Evolutionary conservation across 2,797 vertebrate genomes (phyloP).

Genomic region (Sebastes ruberrimus): DNA sequence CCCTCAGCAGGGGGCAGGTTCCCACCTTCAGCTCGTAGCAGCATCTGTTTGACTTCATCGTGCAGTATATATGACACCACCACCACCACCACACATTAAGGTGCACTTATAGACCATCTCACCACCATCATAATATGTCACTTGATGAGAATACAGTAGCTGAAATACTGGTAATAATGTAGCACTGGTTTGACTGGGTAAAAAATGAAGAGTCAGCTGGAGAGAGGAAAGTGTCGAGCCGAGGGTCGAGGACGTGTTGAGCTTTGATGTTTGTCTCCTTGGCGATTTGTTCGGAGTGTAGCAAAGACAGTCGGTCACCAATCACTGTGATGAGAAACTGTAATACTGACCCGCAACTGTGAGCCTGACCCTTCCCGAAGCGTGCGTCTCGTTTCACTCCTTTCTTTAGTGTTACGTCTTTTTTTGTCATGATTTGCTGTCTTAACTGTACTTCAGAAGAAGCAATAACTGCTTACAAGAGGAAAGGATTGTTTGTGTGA

Average conservation of each 20-base stretch:
- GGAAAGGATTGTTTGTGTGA: constrained; percentile 26
- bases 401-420: constrained; percentile 11
- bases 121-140: constrained; percentile 62
- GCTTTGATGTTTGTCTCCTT: constrained; percentile 74
- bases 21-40: constrained; percentile 59
- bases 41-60: constrained; percentile 50
- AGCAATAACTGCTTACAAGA: constrained; percentile 77
- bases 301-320: constrained; percentile 75
- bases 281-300: constrained; percentile 58
- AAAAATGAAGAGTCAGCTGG: constrained; percentile 29
- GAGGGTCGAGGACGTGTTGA: constrained; percentile 64
- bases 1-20: constrained; percentile 57
- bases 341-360: constrained; percentile 82
- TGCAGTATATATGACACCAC: constrained; percentile 41
- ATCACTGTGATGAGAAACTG: constrained; percentile 87
- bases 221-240: constrained; percentile 24
- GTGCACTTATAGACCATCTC: constrained; percentile 56
- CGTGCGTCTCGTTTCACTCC: constrained; percentile 45
- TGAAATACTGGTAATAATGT: constrained; percentile 64
- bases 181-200: constrained; percentile 65
- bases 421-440: constrained; percentile 42
- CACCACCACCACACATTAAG: constrained; percentile 31
- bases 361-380: constrained; percentile 67
- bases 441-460: constrained; percentile 61
- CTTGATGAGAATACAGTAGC: constrained; percentile 50